Evolutionary conservation across 1,140 invertebrate genomes (phyloP).

Genomic region (Pachypsylla venusta): DNA sequence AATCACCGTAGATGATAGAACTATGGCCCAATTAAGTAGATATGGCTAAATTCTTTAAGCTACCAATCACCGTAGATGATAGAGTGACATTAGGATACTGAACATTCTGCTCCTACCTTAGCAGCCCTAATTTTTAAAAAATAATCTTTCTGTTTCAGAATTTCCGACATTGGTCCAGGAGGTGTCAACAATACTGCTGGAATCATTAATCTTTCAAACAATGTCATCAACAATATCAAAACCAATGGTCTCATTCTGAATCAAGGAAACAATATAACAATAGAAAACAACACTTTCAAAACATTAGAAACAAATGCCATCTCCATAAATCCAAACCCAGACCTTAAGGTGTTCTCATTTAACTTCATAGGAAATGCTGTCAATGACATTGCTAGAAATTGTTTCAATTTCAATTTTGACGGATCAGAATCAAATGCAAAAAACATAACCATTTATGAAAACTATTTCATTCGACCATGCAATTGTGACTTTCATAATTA

Average conservation of each 20-base stretch:
- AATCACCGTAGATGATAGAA: no score
- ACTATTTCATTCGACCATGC: background rate
- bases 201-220: conserved; percentile 40
- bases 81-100: no score
- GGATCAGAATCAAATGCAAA: background rate
- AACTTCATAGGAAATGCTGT: conserved; percentile 46
- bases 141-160: conserved; percentile 37
- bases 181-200: conserved; percentile 45
- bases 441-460: background rate
- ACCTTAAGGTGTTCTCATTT: conserved; percentile 33
- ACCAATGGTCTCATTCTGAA: conserved; percentile 39
- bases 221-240: conserved; percentile 40
- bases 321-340: conserved; percentile 26
- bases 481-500: background rate
- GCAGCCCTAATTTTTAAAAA: no score
- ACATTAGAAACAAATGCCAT: conserved; percentile 37
- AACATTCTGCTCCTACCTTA: no score
- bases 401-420: conserved; percentile 36
- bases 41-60: no score
- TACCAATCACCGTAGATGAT: no score
- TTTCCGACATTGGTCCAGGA: conserved; percentile 40
- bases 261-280: conserved; percentile 43
- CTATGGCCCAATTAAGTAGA: no score
- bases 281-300: conserved; percentile 46
- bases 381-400: conserved; percentile 33